phyloP scores from a whole-genome alignment of 1,140 invertebrate genomes.

The Sarcophaga peregrina region DNA sequence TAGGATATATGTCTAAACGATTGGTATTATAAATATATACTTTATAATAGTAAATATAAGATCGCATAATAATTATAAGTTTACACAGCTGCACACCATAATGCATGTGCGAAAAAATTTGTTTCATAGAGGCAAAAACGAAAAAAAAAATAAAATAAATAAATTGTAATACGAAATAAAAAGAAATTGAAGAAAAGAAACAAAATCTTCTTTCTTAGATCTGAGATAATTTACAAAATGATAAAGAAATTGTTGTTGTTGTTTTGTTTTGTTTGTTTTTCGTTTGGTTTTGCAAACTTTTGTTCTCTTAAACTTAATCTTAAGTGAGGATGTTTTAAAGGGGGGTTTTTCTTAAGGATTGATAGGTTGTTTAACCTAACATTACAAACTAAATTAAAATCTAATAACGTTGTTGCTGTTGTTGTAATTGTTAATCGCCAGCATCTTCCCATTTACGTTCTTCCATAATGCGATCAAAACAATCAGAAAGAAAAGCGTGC shows the following conservation, averaged over 20 bases:
- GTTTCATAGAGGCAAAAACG: neutral
- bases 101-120: neutral
- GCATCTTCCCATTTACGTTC: conserved; percentile 85
- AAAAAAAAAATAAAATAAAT: no score
- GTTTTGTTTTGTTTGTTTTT: neutral
- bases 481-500: conserved; percentile 93
- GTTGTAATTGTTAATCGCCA: conserved; percentile 71
- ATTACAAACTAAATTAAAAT: conserved; percentile 31
- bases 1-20: no score
- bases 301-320: neutral
- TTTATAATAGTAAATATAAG: no score
- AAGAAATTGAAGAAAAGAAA: neutral
- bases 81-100: no score
- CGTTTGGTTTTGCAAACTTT: conserved; percentile 14
- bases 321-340: neutral
- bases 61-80: no score
- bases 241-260: neutral
- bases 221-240: conserved; percentile 18
- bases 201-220: neutral
- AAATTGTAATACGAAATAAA: neutral
- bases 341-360: conserved; percentile 26
- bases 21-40: no score
- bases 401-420: conserved; percentile 34
- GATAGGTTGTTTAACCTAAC: neutral
- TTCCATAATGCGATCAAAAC: conserved; percentile 93